phyloP scores from a whole-genome alignment of 2,797 vertebrate species.

The Myiothlypis chrysogaster region DNA sequence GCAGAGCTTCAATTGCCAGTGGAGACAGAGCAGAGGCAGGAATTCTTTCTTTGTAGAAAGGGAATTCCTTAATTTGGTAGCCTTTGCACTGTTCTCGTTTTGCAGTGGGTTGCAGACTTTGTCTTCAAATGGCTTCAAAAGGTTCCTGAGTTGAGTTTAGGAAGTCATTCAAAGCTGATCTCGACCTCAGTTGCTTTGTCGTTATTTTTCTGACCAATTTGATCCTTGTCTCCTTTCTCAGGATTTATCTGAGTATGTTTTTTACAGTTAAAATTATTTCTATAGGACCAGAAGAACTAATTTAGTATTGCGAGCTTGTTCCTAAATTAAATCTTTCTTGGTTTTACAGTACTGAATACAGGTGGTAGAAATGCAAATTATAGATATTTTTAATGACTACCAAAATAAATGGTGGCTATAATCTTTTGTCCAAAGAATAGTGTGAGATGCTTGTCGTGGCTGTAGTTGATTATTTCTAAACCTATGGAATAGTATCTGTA shows the following conservation, averaged over 20 bases:
- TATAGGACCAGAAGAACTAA: not conserved
- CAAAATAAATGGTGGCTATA: not conserved
- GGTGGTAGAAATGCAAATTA: not conserved
- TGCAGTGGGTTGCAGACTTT: not conserved
- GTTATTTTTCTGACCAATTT: not conserved
- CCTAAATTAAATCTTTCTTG: not conserved
- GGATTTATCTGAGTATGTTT: not conserved
- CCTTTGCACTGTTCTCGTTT: not conserved
- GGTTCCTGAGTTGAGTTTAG: not conserved
- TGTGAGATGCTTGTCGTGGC: not conserved
- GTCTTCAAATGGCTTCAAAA: not conserved
- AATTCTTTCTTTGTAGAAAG: not conserved
- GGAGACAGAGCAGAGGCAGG: not conserved
- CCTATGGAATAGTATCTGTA: not conserved
- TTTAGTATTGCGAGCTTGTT: not conserved
- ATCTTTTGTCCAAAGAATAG: not conserved
- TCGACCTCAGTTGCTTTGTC: not conserved
- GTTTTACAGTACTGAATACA: not conserved
- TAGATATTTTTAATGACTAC: not conserved
- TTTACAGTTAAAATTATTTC: not conserved
- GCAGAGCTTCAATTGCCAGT: not conserved
- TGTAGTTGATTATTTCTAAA: not conserved
- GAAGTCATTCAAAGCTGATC: conserved; percentile 8
- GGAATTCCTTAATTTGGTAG: not conserved
- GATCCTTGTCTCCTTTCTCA: not conserved